phyloP scores from a whole-genome alignment of 2,113 vertebrate genomes.

The Anser cygnoides region DNA sequence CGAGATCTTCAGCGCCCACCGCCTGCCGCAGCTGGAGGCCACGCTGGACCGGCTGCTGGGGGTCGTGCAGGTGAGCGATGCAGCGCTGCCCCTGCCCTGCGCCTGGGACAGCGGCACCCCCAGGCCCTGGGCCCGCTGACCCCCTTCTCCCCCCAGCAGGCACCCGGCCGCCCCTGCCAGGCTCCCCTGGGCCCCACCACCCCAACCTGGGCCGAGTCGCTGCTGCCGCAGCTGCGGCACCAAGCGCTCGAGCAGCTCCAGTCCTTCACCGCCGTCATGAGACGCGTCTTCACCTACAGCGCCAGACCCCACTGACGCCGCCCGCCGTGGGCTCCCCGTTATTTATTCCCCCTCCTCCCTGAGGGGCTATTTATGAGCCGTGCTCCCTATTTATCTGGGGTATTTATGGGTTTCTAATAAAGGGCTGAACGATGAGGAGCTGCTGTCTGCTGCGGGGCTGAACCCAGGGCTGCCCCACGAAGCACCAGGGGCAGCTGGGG shows the following conservation, averaged over 20 bases:
- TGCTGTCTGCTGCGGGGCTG: rapidly evolving
- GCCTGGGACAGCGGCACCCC: not conserved
- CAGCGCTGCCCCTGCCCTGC: not conserved
- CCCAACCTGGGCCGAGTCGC: not conserved
- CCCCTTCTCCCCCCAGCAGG: not conserved
- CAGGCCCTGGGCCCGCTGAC: not conserved
- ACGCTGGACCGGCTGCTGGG: not conserved
- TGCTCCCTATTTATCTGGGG: not conserved
- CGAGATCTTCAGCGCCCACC: slow-evolving; percentile 46
- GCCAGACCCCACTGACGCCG: slow-evolving; percentile 4
- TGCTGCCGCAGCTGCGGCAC: not conserved
- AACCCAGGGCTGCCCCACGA: not conserved
- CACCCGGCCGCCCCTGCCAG: not conserved
- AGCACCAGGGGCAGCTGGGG: too few species aligned
- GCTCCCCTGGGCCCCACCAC: not conserved
- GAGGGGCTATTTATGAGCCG: slow-evolving; percentile 13
- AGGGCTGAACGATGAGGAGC: not conserved
- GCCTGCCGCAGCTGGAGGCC: not conserved
- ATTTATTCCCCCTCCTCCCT: not conserved
- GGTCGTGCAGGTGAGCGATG: not conserved
- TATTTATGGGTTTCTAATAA: slow-evolving; percentile 57
- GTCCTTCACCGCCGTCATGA: slow-evolving; percentile 67
- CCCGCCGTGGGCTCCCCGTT: rapidly evolving
- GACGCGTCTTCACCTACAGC: slow-evolving; percentile 73
- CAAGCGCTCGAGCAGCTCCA: slow-evolving; percentile 69